Base-by-base conservation (phyloP, 2,888 invertebrate species). In the Parasteatoda lunata region DNA sequence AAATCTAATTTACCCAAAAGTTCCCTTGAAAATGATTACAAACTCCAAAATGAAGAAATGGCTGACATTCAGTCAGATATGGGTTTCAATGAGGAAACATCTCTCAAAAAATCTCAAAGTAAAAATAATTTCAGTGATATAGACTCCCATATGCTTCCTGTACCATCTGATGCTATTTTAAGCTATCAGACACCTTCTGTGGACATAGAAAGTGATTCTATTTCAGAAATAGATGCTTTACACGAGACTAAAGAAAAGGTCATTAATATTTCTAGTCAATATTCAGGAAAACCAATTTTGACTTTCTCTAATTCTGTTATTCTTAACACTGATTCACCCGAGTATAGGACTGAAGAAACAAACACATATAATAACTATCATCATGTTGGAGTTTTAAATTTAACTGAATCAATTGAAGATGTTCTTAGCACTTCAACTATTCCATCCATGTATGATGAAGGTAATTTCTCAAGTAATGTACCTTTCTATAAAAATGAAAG, bases 51-150 rank as follows among this genome's bases (percentile, higher is more conserved):
- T 51, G 71, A 76, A 51, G 51, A 51, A 51, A 15, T 65, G 30
- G 70, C 75, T 76, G 48, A 15, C 8, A 45, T 68, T 76, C 64
- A 69, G 8, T 13, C 71, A 7, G 75, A 75, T 15, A 71, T 4
- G 70, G 48, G n/a, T 75, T 69, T 48, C 47, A 48, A 51, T 70
- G 75, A 72, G 49, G 65, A 85, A 51, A 52, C 52, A 51, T 15
- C 84, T 30, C 30, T 59, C 47, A 15, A 64, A 5, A 51, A 49
- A 59, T 8, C 13, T 15, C 64, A 71, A 7, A 47, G 59, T 5
- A 75, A 73, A 11, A 77, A 78, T 52, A 82, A 82, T 75, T 82
- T 87, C 70, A 87, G 78, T 64, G 87, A 87, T 70, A 48, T 64
- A 65, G 9, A 45, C n/a, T 64, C 82, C 65, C 72, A 71, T 73